Evolutionary conservation across 2,797 vertebrate genomes (phyloP).

Genomic region (Tamandua tetradactyla): DNA sequence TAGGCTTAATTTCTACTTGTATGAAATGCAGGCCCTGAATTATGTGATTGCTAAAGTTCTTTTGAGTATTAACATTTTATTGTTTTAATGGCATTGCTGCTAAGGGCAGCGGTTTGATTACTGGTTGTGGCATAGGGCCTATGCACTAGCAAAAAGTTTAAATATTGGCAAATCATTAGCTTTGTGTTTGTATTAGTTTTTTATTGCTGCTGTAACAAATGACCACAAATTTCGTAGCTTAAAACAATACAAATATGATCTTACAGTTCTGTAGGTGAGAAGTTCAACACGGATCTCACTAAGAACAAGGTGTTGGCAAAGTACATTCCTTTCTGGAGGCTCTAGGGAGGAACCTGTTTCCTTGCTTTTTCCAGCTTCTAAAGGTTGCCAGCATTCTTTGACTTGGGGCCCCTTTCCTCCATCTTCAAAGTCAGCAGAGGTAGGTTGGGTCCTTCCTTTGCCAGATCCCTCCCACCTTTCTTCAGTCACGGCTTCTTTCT

Average conservation of each 20-base stretch:
- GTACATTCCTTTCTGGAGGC: not conserved
- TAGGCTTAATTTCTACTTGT: constrained; percentile 33
- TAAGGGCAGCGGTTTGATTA: constrained; percentile 27
- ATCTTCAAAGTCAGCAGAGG: not conserved
- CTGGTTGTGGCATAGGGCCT: constrained; percentile 37
- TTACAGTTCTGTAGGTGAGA: not conserved
- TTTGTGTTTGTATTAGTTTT: constrained; percentile 42
- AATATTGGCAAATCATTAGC: constrained; percentile 50
- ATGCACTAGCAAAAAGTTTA: not conserved
- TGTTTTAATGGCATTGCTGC: constrained; percentile 48
- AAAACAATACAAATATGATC: not conserved
- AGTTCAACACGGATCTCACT: not conserved
- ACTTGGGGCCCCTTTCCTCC: not conserved
- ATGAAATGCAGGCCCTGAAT: constrained; percentile 45
- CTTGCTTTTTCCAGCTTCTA: not conserved
- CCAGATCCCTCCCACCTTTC: not conserved
- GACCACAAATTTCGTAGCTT: not conserved
- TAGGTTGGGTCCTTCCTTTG: not conserved
- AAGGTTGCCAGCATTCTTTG: not conserved
- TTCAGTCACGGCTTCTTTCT: not conserved
- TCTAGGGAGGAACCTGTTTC: not conserved
- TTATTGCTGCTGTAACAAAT: constrained; percentile 41
- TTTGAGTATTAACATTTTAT: constrained; percentile 27
- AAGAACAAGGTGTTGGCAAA: not conserved
- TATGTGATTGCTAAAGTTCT: constrained; percentile 39